phyloP scores from a whole-genome alignment of 2,797 vertebrate genomes.

The Cetoscarus ocellatus region DNA sequence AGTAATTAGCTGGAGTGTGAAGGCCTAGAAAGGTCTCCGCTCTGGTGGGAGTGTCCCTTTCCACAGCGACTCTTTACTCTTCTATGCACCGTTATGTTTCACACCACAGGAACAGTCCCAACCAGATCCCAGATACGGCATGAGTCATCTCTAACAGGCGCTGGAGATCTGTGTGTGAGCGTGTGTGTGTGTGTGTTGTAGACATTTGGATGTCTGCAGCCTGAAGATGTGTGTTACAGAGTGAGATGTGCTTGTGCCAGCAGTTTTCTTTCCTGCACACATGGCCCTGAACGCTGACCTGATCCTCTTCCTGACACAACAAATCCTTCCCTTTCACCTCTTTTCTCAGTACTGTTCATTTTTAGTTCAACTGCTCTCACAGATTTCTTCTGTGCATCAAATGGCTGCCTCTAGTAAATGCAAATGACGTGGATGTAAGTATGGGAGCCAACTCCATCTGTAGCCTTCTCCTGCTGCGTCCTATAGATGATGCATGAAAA shows the following conservation, averaged over 20 bases:
- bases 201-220: constrained; percentile 55
- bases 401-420: constrained; percentile 52
- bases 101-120: constrained; percentile 37
- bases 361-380: constrained; percentile 34
- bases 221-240: constrained; percentile 51
- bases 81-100: constrained; percentile 65
- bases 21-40: constrained; percentile 72
- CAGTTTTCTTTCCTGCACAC: constrained; percentile 65
- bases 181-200: constrained; percentile 32
- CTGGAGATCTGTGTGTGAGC: constrained; percentile 19
- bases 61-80: constrained; percentile 64
- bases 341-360: constrained; percentile 13
- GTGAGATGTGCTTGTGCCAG: constrained; percentile 75
- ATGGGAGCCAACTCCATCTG: constrained; percentile 45
- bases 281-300: constrained; percentile 57
- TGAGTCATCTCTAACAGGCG: constrained; percentile 73
- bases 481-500: not conserved
- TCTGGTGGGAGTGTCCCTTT: constrained; percentile 72
- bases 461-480: constrained; percentile 6
- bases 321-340: constrained; percentile 15
- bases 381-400: constrained; percentile 36
- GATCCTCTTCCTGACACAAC: constrained; percentile 48
- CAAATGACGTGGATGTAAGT: constrained; percentile 57
- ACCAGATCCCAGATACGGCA: constrained; percentile 59
- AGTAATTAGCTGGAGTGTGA: constrained; percentile 84